Conservation (phyloP, 2,888 invertebrate genomes). For the Salticus scenicus region DNA sequence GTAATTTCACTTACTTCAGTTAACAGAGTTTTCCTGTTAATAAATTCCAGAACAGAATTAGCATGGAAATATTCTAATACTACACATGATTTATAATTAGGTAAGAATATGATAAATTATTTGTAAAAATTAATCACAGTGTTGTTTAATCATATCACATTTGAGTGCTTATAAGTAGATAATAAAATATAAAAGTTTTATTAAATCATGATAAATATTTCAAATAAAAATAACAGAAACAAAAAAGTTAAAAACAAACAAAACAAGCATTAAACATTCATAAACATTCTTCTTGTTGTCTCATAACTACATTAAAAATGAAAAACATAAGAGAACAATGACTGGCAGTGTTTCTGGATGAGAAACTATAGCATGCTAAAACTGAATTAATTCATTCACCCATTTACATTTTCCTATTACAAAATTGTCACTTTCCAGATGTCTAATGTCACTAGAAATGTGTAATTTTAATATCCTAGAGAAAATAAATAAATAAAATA, state of each 20-base stretch:
- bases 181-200: neutral
- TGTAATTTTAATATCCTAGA: neutral
- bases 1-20: neutral
- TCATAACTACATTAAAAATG: neutral
- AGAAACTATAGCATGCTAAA: conserved; percentile 3
- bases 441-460: neutral
- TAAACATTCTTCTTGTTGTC: neutral
- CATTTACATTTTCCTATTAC: neutral
- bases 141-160: neutral
- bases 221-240: neutral
- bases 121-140: conserved; percentile 7
- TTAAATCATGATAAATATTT: neutral
- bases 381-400: neutral
- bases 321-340: neutral
- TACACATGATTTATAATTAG: neutral
- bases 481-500: neutral
- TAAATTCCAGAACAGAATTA: neutral
- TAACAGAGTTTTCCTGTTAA: neutral
- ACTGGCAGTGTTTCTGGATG: neutral
- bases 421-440: neutral
- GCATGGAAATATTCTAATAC: neutral
- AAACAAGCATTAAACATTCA: neutral
- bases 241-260: neutral
- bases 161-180: neutral
- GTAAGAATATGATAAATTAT: neutral